phyloP scores from a whole-genome alignment of 2,888 invertebrate species.

The Sepiola atlantica region DNA sequence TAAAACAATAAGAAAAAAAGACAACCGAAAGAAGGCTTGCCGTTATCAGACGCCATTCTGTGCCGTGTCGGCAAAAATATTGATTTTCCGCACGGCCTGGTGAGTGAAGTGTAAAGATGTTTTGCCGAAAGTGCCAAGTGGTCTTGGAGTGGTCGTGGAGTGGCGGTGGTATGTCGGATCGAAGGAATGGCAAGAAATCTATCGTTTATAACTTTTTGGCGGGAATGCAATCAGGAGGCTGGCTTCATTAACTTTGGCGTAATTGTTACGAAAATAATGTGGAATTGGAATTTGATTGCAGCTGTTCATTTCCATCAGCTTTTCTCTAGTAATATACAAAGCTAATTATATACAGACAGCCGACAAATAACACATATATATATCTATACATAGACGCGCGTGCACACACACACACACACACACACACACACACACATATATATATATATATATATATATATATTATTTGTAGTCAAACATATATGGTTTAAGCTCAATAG shows the following conservation, averaged over 20 bases:
- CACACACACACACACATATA: no score
- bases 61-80: not conserved
- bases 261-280: not conserved
- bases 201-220: not conserved
- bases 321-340: not conserved
- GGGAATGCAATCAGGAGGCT: not conserved
- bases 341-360: not conserved
- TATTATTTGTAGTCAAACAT: no score
- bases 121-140: not conserved
- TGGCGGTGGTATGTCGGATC: no score
- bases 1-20: not conserved
- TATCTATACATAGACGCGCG: not conserved
- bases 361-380: not conserved
- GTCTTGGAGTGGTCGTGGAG: not conserved
- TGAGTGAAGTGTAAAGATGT: not conserved
- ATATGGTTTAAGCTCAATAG: no score
- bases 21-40: not conserved
- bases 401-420: no score
- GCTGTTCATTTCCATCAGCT: not conserved
- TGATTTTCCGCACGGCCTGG: not conserved
- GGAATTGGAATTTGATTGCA: not conserved
- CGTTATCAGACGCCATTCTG: not conserved
- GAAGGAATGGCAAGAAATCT: not conserved
- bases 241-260: constrained; percentile 9
- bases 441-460: no score